phyloP scores from a whole-genome alignment of 2,113 vertebrate species.

The Phainopepla nitens region DNA sequence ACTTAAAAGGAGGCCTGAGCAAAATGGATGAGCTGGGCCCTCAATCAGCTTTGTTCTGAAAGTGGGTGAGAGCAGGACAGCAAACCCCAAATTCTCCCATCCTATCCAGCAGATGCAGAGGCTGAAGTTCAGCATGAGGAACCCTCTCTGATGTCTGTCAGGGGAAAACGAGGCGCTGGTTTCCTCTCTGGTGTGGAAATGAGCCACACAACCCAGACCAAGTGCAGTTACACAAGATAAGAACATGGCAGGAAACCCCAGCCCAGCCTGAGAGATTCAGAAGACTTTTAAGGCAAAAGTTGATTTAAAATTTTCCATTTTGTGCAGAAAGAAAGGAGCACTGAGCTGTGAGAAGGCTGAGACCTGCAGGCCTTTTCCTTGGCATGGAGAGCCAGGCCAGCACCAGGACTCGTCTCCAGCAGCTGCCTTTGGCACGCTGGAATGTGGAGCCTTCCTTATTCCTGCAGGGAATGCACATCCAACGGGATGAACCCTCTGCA shows the following conservation, averaged over 20 bases:
- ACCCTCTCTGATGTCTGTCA: background rate
- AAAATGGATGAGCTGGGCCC: background rate
- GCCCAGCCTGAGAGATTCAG: background rate
- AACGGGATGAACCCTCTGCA: background rate
- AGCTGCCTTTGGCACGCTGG: rapidly evolving
- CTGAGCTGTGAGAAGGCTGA: background rate
- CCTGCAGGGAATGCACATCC: background rate
- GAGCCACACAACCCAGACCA: background rate
- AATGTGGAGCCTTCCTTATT: background rate
- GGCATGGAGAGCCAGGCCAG: background rate
- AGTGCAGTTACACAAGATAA: background rate
- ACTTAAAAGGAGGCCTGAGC: background rate
- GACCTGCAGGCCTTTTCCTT: background rate
- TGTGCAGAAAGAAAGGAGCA: background rate
- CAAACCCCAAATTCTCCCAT: background rate
- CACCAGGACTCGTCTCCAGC: background rate
- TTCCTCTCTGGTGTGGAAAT: background rate
- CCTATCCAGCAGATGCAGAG: background rate
- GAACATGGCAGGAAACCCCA: background rate
- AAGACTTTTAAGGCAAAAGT: background rate
- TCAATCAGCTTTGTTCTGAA: background rate
- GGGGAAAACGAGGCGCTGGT: background rate
- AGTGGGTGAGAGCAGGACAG: background rate
- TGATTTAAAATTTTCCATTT: background rate
- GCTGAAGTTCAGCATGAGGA: background rate